Base-by-base conservation (phyloP, 37 sponge, comb jelly and placozoan species). In the Theonella swinhoei region DNA sequence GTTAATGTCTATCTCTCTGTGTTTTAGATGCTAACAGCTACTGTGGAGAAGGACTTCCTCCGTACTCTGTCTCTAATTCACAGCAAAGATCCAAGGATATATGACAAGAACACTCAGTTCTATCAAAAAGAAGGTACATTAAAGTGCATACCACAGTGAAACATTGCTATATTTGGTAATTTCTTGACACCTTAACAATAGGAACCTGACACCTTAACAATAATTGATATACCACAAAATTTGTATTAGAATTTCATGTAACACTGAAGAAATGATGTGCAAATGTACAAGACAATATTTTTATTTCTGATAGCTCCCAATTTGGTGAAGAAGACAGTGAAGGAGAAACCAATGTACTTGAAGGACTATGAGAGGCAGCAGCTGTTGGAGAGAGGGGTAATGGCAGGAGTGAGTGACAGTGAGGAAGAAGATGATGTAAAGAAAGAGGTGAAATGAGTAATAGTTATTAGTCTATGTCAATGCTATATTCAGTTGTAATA, bases 331-430 rank as follows among this genome's bases (percentile, higher is more conserved):
- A 72, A 75, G 77, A 40, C 2, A 4, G 23, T 7, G 63, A 25
- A 64, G 42, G 42, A 47, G 22, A 92, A 92, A 54, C 94, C 94
- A 1, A 78, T 95, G 58, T 91, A 71, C 75, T 81, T 98, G 74
- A 91, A 89, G 28, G 98, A 98, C 78, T 98, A 89, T 77, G 98
- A 98, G 77, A 80, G 98, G 47, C 62, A 95, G 70, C 65, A 68
- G 35, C 77, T 97, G 9, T 87, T 95, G 24, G 84, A 89, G 77
- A 92, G 78, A 74, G 96, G 96, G 69, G 78, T 80, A 25, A 39
- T 76, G 42, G 91, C 82, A 1, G 64, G 70, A 19, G 85, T 77
- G 31, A 86, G 79, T 74, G 91, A 75, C 68, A 76, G 72, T 64
- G 88, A 81, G 39, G 80, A 76, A 70, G 83, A 85, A 19, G 79